These are phyloP conservation scores for Platygyra sinensis DNA, from an alignment of 64 coral and sea anemone genomes.

Conservation along the genomic window DNA sequence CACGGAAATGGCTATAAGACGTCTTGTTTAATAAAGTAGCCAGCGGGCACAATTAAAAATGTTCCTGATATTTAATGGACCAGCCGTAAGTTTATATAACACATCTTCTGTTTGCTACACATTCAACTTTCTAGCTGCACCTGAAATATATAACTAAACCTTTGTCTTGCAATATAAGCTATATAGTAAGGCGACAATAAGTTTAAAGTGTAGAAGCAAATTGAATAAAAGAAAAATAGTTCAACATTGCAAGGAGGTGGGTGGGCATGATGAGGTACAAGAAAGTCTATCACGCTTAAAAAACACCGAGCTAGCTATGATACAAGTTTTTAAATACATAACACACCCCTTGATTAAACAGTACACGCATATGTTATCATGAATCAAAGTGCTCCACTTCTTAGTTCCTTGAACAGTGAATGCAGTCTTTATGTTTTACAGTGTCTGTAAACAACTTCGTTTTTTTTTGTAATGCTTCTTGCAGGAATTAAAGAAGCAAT, in stretches of 20 bases:
- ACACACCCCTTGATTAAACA: conserved; percentile 21
- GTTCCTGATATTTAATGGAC: no score
- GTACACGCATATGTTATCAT: background rate
- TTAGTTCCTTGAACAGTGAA: conserved; percentile 4
- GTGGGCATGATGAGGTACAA: conserved; percentile 12
- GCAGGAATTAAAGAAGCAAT: background rate
- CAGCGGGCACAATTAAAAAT: no score
- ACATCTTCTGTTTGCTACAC: no score
- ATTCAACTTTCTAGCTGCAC: no score
- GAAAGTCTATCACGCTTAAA: conserved; percentile 19
- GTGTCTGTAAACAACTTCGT: background rate
- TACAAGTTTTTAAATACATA: background rate
- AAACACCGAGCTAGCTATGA: conserved; percentile 28
- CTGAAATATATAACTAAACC: no score
- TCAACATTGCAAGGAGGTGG: background rate
- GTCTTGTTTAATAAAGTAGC: no score
- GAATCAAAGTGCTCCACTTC: background rate
- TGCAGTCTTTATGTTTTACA: background rate
- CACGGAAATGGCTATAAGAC: no score
- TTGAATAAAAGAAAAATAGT: no score
- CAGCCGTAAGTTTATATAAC: no score
- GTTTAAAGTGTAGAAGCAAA: no score
- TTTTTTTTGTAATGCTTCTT: background rate
- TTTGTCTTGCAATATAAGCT: no score
- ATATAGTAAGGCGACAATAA: no score